Base-by-base conservation (phyloP, 2,797 vertebrate species). In the Aphelocoma californica region DNA sequence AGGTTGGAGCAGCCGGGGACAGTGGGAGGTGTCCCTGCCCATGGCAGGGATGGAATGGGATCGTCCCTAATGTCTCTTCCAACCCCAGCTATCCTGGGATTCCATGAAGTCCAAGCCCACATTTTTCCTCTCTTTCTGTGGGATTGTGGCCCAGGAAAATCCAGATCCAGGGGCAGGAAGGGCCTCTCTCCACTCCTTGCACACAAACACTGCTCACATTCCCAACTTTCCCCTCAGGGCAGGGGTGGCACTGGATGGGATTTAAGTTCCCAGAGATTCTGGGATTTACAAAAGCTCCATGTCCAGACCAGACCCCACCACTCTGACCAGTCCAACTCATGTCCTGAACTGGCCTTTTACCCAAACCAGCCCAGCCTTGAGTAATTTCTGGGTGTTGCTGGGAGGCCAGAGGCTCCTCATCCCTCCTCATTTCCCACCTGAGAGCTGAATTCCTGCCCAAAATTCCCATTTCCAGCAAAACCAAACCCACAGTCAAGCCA, bases 51-150 rank as follows among this genome's bases (percentile, higher is more conserved):
- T 26, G 36, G 31, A 2, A 9, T 9, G 65, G 79, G 32, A 34
- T 4, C 5, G 20, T 17, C 10, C 14, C 25, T 1, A 2, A 25
- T 1, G 5, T 2, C 26, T 19, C 2, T 10, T 13, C 65, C 58
- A 21, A 2, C 7, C 36, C 25, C 21, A 20, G 1, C 6, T 14
- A 1, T 13, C 31, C 48, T 6, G 8, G 36, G 6, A 5, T 24
- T 29, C 58, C 32, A 12, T 4, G 7, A 17, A 16, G 0, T 5
- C 58, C 66, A 50, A 72, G 16, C 8, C 3, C 66, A 11, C 23
- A 1, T 12, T 5, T 50, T 67, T 1, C 29, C 29, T 4, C n/a
- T 16, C 38, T 53, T 29, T 7, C 42, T 14, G 28, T 2, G 40
- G 29, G 18, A 26, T 64, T 66, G 51, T n/a, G 48, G 32, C 2